Evolutionary conservation across 2,888 invertebrate species (phyloP).

Genomic region (Beris chalybata): DNA sequence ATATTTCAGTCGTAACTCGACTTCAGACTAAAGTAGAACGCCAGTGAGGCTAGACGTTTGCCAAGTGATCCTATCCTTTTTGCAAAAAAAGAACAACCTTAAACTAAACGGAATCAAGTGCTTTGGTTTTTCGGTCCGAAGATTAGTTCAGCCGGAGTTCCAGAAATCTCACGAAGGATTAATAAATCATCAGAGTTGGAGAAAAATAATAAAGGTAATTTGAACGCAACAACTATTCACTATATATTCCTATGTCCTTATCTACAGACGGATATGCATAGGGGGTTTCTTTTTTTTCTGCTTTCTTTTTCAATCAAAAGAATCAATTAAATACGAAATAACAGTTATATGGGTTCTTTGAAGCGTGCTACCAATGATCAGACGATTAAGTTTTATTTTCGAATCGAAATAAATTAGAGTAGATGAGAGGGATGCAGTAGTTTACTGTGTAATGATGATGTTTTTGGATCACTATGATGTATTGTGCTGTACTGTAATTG

Average conservation of each 20-base stretch:
- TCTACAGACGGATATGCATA: too few relatives aligned
- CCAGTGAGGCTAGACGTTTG: neutral
- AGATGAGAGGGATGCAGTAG: too few relatives aligned
- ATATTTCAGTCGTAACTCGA: too few relatives aligned
- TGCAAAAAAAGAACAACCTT: neutral
- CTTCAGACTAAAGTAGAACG: too few relatives aligned
- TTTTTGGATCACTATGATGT: too few relatives aligned
- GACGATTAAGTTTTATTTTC: too few relatives aligned
- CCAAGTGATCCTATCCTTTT: neutral
- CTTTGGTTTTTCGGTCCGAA: neutral
- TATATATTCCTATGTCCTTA: neutral
- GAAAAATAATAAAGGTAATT: conserved; percentile 21
- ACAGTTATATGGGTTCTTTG: conserved; percentile 21
- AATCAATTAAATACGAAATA: conserved; percentile 10
- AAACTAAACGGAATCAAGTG: neutral
- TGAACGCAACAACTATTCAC: neutral
- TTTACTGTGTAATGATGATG: too few relatives aligned
- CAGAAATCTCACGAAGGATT: conserved; percentile 23
- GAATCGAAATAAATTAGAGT: too few relatives aligned
- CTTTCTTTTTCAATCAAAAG: conserved; percentile 16
- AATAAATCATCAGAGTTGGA: conserved; percentile 24
- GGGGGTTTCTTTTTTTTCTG: neutral
- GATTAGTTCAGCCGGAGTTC: too few relatives aligned
- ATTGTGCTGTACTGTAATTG: too few relatives aligned
- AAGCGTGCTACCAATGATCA: conserved; percentile 9